Percentiles rank a stretch among this genome's conserved stretches.
phyloP scores from a whole-genome alignment of 2,113 vertebrate species.

The Mormyrus iriodes region DNA sequence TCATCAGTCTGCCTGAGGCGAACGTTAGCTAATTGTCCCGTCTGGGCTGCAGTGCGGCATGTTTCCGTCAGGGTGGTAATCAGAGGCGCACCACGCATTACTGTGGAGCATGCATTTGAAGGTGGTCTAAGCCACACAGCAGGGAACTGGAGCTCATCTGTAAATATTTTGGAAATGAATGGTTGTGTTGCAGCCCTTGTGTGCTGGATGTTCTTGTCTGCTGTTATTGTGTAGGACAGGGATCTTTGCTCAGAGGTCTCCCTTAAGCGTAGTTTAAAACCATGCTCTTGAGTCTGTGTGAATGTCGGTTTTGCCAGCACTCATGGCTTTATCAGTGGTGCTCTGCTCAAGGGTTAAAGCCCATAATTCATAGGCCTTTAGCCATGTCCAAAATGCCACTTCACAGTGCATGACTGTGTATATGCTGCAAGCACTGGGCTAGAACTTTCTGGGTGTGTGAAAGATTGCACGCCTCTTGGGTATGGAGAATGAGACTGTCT shows the following conservation, averaged over 20 bases:
- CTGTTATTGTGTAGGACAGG: constrained; percentile 2
- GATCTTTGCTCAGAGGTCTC: not conserved
- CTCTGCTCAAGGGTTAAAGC: not conserved
- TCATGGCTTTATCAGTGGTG: not conserved
- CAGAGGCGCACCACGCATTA: constrained; percentile 18
- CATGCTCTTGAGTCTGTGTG: not conserved
- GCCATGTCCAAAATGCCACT: not conserved
- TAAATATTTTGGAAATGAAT: constrained; percentile 23
- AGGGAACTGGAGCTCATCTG: constrained; percentile 9
- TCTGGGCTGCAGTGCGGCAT: not conserved
- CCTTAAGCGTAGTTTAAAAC: not conserved
- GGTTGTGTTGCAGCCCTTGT: not conserved
- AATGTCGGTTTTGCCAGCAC: not conserved
- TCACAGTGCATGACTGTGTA: not conserved
- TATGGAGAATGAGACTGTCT: not conserved
- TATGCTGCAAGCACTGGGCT: not conserved
- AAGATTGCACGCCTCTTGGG: not conserved
- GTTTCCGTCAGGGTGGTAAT: constrained; percentile 24
- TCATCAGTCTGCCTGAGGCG: not conserved
- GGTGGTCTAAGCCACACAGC: constrained; percentile 15
- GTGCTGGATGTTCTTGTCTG: not conserved
- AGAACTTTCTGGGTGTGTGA: not conserved
- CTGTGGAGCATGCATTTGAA: not conserved
- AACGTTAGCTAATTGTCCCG: not conserved
- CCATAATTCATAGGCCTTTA: not conserved